Evolutionary conservation across 1,140 invertebrate genomes (phyloP).

Genomic region (Mercenaria mercenaria): DNA sequence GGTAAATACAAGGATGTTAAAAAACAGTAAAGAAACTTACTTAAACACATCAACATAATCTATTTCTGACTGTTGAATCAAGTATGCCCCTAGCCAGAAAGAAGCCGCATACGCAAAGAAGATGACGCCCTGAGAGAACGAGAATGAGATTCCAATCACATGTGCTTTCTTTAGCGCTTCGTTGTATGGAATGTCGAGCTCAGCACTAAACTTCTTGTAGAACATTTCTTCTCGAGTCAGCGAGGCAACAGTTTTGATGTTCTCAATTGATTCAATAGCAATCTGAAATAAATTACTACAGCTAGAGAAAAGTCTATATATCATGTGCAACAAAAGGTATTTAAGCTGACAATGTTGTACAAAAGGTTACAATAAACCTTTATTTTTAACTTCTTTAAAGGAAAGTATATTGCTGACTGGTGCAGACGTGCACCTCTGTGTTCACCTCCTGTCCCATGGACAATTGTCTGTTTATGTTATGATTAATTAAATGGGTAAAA

Average conservation of each 20-base stretch:
- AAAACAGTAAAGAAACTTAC: too few relatives aligned
- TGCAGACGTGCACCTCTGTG: too few relatives aligned
- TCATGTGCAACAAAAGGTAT: neutral
- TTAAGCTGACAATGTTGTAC: too few relatives aligned
- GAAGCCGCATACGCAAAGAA: slow-evolving; percentile 93
- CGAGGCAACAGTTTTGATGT: slow-evolving; percentile 87
- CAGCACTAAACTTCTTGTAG: slow-evolving; percentile 70
- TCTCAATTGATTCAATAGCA: slow-evolving; percentile 87
- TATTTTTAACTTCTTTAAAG: too few relatives aligned
- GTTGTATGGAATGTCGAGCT: slow-evolving; percentile 67
- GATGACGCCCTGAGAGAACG: slow-evolving; percentile 91
- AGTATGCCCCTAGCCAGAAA: slow-evolving; percentile 92
- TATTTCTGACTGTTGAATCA: slow-evolving; percentile 89
- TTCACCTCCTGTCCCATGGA: too few relatives aligned
- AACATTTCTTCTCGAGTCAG: slow-evolving; percentile 86
- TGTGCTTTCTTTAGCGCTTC: slow-evolving; percentile 88
- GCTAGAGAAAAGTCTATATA: too few relatives aligned
- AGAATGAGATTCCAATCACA: slow-evolving; percentile 90
- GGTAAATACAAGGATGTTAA: too few relatives aligned
- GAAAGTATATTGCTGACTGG: too few relatives aligned
- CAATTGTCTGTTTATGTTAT: too few relatives aligned
- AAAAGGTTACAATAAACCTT: too few relatives aligned
- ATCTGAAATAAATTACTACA: slow-evolving; percentile 70
- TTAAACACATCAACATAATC: slow-evolving; percentile 92
- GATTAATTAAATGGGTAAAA: too few relatives aligned